Evolutionary conservation across 37 sponge, comb jelly and placozoan genomes (phyloP).

Genomic region (Tethya wilhelma): DNA sequence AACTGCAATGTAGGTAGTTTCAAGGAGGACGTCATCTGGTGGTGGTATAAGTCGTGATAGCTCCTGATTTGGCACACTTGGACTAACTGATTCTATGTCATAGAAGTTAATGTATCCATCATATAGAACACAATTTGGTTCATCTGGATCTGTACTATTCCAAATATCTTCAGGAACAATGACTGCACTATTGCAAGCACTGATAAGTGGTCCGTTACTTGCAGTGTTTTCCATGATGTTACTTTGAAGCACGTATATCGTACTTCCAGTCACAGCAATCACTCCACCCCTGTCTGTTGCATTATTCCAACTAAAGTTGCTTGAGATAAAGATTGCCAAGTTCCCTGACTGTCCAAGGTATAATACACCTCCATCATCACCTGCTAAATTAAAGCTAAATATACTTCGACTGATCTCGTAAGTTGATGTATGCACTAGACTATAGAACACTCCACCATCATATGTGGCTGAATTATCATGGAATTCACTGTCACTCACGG

Average conservation of each 20-base stretch:
- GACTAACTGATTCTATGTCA: not conserved
- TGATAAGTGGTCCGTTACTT: not conserved
- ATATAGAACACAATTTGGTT: not conserved
- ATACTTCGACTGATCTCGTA: not conserved
- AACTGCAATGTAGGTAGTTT: not conserved
- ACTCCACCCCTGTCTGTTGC: not conserved
- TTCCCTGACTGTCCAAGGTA: not conserved
- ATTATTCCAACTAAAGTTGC: not conserved
- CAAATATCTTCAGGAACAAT: not conserved
- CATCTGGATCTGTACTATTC: not conserved
- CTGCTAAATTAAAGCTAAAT: not conserved
- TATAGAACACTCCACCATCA: not conserved
- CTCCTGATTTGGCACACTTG: not conserved
- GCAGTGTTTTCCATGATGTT: not conserved
- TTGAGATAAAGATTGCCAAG: not conserved
- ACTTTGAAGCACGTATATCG: not conserved
- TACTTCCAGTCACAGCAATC: not conserved
- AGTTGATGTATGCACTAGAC: not conserved
- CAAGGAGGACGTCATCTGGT: not conserved
- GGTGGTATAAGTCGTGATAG: not conserved
- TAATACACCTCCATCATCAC: not conserved
- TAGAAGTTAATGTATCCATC: not conserved
- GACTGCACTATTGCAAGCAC: constrained; percentile 1
- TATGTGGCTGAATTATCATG: not conserved
- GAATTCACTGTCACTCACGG: not conserved